Conservation (phyloP, 2,113 vertebrate species). For the Protobothrops mucrosquamatus region DNA sequence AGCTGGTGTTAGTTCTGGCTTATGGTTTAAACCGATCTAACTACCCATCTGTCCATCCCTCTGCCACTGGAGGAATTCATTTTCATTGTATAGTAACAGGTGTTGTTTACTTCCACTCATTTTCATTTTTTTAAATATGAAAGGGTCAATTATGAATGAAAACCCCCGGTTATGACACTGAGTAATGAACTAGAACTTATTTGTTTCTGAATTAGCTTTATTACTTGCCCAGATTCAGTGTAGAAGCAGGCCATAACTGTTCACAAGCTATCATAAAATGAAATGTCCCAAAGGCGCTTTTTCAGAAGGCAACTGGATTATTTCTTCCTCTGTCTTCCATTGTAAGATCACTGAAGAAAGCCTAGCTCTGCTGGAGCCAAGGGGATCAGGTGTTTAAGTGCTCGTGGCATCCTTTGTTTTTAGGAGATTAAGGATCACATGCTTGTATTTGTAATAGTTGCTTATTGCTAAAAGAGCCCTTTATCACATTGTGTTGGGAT, state of each 20-base stretch:
- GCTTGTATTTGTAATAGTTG: background rate
- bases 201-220: background rate
- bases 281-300: background rate
- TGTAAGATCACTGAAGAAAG: background rate
- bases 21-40: background rate
- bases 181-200: slow-evolving; percentile 8
- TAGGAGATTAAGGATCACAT: background rate
- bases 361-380: background rate
- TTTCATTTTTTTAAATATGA: background rate
- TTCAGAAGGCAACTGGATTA: too few species aligned
- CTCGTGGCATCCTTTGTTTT: background rate
- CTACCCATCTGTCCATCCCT: background rate
- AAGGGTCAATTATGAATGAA: background rate
- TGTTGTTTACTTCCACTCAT: background rate
- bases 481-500: background rate
- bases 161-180: background rate
- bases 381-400: background rate
- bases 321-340: background rate
- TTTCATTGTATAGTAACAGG: background rate
- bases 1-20: background rate
- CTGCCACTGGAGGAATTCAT: background rate
- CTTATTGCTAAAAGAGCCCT: background rate
- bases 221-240: background rate
- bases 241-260: background rate
- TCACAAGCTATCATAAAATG: background rate